Conservation (phyloP, 2,797 vertebrate species). For the Micromesistius poutassou region DNA sequence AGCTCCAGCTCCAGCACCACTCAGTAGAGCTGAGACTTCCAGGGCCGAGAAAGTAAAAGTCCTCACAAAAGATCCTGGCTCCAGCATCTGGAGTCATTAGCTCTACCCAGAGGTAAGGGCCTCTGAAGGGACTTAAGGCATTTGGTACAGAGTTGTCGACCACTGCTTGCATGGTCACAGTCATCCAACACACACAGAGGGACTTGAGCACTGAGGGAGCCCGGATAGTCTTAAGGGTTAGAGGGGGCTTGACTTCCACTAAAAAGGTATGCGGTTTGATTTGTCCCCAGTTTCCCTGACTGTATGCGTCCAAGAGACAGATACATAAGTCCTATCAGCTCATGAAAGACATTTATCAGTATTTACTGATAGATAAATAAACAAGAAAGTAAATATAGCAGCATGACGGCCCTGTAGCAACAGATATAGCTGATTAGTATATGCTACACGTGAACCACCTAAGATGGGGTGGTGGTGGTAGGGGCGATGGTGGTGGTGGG, state of each 20-base stretch:
- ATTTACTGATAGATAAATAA: no score
- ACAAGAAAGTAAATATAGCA: no score
- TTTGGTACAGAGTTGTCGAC: slow-evolving; percentile 1
- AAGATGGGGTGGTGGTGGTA: no score
- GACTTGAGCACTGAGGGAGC: background rate
- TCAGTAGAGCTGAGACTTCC: background rate
- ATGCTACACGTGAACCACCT: no score
- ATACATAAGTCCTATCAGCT: no score
- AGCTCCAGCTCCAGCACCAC: background rate
- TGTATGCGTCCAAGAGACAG: no score
- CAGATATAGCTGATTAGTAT: no score
- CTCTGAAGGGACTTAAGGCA: background rate
- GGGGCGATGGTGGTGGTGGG: no score
- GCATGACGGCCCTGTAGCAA: no score
- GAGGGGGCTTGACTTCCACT: no score
- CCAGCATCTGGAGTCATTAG: background rate
- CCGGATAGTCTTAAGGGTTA: background rate
- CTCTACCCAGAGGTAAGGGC: background rate
- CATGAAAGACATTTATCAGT: no score
- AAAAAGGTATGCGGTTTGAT: background rate
- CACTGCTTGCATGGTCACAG: background rate
- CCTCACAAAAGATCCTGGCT: background rate
- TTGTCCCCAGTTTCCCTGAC: no score
- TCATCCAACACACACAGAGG: background rate
- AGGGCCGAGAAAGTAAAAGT: background rate